Evolutionary conservation across 2,797 vertebrate species (phyloP), one percentile per base, ranked within the genome.

Genomic region (Rhinophrynus dorsalis): DNA sequence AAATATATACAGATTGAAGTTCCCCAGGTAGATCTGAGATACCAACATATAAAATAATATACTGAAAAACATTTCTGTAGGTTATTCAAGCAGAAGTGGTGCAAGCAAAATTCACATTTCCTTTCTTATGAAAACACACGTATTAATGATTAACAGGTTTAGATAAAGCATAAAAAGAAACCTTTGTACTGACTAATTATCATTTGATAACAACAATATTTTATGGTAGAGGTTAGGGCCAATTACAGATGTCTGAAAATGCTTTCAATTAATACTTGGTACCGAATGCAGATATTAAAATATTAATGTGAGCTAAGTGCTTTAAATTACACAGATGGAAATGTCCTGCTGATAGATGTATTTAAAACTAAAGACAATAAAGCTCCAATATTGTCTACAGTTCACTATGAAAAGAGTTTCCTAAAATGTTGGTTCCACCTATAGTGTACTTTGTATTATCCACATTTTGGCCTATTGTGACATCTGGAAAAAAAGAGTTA

Each of bases 301-400:
- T 62, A 69, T 69, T 69, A 61, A 69, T 69, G 48, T 24, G 37
- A 55, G 57, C 44, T 54, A 62, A 69, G 57, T 69, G 57, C 67
- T 69, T 59, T 11, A 15, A 37, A 62, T 61, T 54, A 55, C 48
- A 55, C 18, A 45, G 58, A 62, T 62, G 48, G 48, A 69, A 68
- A 40, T 35, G 33, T 54, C 67, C 61, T 52, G 17, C 33, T 61
- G 56, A 68, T 44, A 42, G 61, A 68, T 52, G 56, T 26, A 42
- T 26, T 52, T 68, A 52, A 61, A 60, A 60, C 44, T 59, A 40
- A 18, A 18, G 33, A 59, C 59, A 68, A 50, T 58, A 58, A 67
- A 57, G 13, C 15, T 38, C n/a, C n/a, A n/a, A n/a, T n/a, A n/a
- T n/a, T n/a, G n/a, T n/a, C n/a, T n/a, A n/a, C n/a, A n/a, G n/a